A percentile compares a stretch with the other conserved stretches of the same genome.
Evolutionary conservation across 53 echinoderm and acorn worm genomes (phyloP).

Genomic region (Hippasteria phrygiana): DNA sequence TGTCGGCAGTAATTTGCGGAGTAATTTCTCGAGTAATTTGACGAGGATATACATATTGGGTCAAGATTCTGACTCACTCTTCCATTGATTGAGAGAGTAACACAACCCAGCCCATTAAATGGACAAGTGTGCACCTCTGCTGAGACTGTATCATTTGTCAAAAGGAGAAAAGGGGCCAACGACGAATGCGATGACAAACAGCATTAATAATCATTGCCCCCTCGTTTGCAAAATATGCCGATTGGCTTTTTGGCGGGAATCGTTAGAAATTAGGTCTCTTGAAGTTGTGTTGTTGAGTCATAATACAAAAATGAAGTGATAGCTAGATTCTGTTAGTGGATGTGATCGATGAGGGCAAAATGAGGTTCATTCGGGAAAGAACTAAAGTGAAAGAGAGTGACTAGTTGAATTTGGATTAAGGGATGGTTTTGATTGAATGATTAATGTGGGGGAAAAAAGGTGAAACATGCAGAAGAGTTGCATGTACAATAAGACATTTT

Average conservation of each 20-base stretch:
- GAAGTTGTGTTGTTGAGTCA: slow-evolving; percentile 21
- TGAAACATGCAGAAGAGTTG: no score
- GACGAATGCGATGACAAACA: background rate
- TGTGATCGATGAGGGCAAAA: background rate
- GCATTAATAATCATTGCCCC: slow-evolving; percentile 44
- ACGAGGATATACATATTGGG: slow-evolving; percentile 35
- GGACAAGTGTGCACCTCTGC: background rate
- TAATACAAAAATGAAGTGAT: slow-evolving; percentile 26
- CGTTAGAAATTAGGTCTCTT: background rate
- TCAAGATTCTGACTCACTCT: slow-evolving; percentile 56
- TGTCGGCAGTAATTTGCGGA: background rate
- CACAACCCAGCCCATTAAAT: slow-evolving; percentile 18
- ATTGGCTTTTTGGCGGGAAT: slow-evolving; percentile 6
- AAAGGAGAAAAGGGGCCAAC: background rate
- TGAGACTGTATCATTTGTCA: background rate
- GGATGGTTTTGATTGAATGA: no score
- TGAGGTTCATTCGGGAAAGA: background rate
- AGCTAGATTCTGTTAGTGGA: slow-evolving; percentile 8
- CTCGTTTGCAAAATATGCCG: slow-evolving; percentile 21
- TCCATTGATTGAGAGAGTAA: slow-evolving; percentile 40
- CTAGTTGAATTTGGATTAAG: background rate
- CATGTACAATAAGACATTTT: no score
- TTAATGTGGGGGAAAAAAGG: no score
- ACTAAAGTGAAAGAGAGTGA: background rate
- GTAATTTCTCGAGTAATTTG: slow-evolving; percentile 20